Conservation (phyloP, 2,797 vertebrate genomes). For the Columba guinea region DNA sequence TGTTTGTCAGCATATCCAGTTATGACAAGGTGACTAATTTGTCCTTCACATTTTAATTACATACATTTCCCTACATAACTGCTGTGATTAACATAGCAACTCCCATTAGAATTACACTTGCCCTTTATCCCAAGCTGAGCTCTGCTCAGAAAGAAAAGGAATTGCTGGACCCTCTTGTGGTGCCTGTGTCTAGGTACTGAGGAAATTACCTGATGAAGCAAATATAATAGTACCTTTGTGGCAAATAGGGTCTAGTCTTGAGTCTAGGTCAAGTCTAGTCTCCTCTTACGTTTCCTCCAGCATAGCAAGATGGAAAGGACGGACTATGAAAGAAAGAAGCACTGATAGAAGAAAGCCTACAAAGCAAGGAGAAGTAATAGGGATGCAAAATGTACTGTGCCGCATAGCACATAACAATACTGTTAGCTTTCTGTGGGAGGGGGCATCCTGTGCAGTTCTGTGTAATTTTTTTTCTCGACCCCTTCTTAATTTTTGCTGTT, state of each 20-base stretch:
- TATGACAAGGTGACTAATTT: background rate
- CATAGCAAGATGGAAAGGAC: background rate
- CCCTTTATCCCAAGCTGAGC: background rate
- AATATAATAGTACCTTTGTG: rapidly evolving
- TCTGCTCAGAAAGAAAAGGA: background rate
- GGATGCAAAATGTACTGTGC: rapidly evolving
- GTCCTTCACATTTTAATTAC: background rate
- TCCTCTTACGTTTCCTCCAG: background rate
- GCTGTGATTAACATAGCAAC: background rate
- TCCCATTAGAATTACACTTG: background rate
- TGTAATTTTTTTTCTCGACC: rapidly evolving
- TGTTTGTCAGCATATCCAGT: background rate
- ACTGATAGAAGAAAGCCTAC: background rate
- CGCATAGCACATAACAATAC: background rate
- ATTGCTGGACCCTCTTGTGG: background rate
- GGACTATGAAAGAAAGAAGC: background rate
- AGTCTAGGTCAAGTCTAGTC: background rate
- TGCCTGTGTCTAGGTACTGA: background rate
- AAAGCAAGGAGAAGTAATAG: background rate
- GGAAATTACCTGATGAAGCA: background rate
- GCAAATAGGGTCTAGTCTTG: background rate
- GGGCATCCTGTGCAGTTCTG: background rate
- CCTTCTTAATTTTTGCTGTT: background rate
- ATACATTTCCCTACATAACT: background rate
- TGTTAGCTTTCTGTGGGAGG: background rate